A percentile compares a stretch with the other conserved stretches of the same genome.
Conservation (phyloP, 2,888 invertebrate species). For the Coenonympha glycerion region DNA sequence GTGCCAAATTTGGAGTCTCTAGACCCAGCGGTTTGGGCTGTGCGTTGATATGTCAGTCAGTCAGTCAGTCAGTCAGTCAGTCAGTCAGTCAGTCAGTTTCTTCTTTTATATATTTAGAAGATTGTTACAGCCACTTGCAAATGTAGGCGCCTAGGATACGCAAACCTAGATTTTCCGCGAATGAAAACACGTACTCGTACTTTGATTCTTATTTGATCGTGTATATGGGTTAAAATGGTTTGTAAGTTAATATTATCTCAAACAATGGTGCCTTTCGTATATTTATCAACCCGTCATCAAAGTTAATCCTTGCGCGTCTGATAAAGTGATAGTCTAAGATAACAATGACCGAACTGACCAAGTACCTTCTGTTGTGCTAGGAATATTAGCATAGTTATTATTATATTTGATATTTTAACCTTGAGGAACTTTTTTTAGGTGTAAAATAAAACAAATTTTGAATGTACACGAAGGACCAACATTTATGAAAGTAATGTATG, state of each 20-base stretch:
- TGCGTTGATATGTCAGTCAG: too few relatives aligned
- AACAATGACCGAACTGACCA: slow-evolving; percentile 23
- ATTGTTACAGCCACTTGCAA: slow-evolving; percentile 4
- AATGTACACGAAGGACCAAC: background rate
- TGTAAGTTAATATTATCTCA: slow-evolving; percentile 3
- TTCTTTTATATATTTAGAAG: too few relatives aligned
- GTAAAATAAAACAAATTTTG: background rate
- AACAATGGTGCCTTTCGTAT: slow-evolving; percentile 13
- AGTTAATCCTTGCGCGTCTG: slow-evolving; percentile 21
- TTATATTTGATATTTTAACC: slow-evolving; percentile 6
- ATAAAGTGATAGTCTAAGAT: slow-evolving; percentile 27
- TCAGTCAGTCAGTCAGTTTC: too few relatives aligned
- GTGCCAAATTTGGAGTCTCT: too few relatives aligned
- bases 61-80: too few relatives aligned
- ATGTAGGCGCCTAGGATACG: slow-evolving; percentile 15
- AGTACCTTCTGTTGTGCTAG: slow-evolving; percentile 8
- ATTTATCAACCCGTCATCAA: slow-evolving; percentile 19
- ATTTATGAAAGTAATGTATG: too few relatives aligned
- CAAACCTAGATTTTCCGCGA: background rate
- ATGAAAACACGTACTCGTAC: background rate
- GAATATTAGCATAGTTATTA: slow-evolving; percentile 21
- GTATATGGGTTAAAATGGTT: background rate
- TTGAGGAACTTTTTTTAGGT: background rate
- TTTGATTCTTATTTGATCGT: background rate
- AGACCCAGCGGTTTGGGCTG: too few relatives aligned